phyloP scores from a whole-genome alignment of 2,113 vertebrate genomes.

The Motacilla alba region DNA sequence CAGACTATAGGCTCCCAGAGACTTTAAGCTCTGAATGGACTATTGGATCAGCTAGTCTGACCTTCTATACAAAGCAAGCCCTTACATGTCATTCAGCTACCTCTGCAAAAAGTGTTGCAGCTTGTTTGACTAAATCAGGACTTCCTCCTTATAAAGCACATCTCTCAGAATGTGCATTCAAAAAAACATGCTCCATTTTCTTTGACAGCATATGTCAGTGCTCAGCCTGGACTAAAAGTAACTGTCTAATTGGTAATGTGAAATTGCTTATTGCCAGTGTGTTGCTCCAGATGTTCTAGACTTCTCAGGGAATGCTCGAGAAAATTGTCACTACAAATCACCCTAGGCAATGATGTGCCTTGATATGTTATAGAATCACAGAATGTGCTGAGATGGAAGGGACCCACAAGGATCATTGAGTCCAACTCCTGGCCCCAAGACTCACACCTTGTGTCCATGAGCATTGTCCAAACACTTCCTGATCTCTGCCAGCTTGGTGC shows the following conservation, averaged over 20 bases:
- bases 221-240: background rate
- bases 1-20: slow-evolving; percentile 20
- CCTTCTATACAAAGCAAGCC: slow-evolving; percentile 9
- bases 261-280: background rate
- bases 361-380: background rate
- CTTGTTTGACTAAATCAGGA: background rate
- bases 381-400: background rate
- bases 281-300: background rate
- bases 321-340: background rate
- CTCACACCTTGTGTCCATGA: too few relatives aligned
- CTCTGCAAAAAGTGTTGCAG: background rate
- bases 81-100: background rate
- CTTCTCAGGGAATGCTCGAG: background rate
- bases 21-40: slow-evolving; percentile 43
- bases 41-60: slow-evolving; percentile 44
- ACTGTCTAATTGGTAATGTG: rapidly evolving
- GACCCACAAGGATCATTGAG: background rate
- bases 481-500: background rate
- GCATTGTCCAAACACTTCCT: background rate
- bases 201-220: background rate
- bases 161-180: background rate
- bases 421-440: background rate
- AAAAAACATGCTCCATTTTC: background rate
- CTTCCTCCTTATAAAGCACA: background rate
- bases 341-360: background rate